These are phyloP conservation scores for Drosophila recens DNA, from an alignment of 2,888 invertebrate genomes.

Conservation along the genomic window DNA sequence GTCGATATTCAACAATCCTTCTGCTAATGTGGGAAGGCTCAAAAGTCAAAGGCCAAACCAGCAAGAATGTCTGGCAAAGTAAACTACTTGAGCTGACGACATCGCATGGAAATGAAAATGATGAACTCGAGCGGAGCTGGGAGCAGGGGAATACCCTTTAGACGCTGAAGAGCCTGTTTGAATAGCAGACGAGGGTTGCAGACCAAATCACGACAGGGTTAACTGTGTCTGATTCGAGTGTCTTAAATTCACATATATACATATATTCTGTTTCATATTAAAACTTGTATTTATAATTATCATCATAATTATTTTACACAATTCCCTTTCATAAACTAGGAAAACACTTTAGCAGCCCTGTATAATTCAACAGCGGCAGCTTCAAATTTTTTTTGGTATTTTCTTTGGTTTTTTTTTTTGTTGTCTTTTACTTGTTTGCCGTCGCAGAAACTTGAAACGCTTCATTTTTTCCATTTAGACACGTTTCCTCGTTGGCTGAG, in stretches of 20 bases:
- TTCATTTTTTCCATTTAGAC: slow-evolving; percentile 59
- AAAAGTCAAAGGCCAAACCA: slow-evolving; percentile 55
- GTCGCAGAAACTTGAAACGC: slow-evolving; percentile 54
- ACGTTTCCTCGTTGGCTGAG: slow-evolving; percentile 45
- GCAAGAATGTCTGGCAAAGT: slow-evolving; percentile 57
- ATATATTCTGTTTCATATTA: neutral
- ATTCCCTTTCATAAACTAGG: neutral
- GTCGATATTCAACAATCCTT: slow-evolving; percentile 67
- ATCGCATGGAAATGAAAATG: slow-evolving; percentile 34
- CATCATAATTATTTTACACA: neutral
- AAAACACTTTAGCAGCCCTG: slow-evolving; percentile 32
- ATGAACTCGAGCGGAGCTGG: slow-evolving; percentile 27
- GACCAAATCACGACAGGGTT: neutral
- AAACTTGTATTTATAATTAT: neutral
- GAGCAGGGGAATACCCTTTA: slow-evolving; percentile 7
- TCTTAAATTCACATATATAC: neutral
- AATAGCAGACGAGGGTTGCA: slow-evolving; percentile 39
- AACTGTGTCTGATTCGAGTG: neutral
- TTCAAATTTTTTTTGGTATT: slow-evolving; percentile 50
- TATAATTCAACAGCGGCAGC: slow-evolving; percentile 19
- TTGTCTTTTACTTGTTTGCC: slow-evolving; percentile 35
- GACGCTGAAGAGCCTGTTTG: slow-evolving; percentile 4
- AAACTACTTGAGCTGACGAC: slow-evolving; percentile 59
- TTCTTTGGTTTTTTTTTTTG: slow-evolving; percentile 20
- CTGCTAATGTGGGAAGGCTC: slow-evolving; percentile 46